Evolutionary conservation across 2,888 invertebrate species (phyloP), one percentile per base, ranked within the genome.

Genomic region (Agrotis clavis): DNA sequence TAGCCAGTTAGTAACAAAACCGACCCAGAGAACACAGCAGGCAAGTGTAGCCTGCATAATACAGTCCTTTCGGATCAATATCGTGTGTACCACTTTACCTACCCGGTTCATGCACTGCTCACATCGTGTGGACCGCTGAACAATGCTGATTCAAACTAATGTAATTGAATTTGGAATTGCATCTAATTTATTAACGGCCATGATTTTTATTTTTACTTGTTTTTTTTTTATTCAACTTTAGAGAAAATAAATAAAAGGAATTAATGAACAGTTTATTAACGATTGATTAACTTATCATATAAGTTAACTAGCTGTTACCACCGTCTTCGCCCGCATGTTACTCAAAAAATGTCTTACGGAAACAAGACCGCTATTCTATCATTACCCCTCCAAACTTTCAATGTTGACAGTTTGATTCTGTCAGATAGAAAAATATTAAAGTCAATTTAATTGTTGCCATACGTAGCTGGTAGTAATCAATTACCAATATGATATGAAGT

Each of bases 121-220:
- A 68, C 54, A 48, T 54, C 50, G 35, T 67, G 71, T 66, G 62
- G 54, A 51, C 35, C 62, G 59, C 69, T 71, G 76, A 66, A 76
- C 75, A 84, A 82, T 67, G 85, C 85, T 76, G 83, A 83, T 71
- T 85, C 50, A 51, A 57, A 70, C 67, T 61, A 66, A 79, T 74
- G 56, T 85, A 83, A 83, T 83, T 85, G 76, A 82, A 85, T 85
- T 76, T 76, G 61, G 64, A 74, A 85, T 68, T 35, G 76, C 67
- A 53, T 69, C 61, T 56, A 66, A 71, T 68, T 70, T 48, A 50
- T 51, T 67, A 25, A 41, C 19, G 63, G 63, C 13, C 35, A 45
- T 30, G 14, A 9, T 48, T 50, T 21, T 48, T 50, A 21, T 57
- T 57, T 48, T 61, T 61, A 30, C 18, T 56, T 18, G 9, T 56